phyloP scores from a whole-genome alignment of 2,113 vertebrate species.

The Myodes glareolus region DNA sequence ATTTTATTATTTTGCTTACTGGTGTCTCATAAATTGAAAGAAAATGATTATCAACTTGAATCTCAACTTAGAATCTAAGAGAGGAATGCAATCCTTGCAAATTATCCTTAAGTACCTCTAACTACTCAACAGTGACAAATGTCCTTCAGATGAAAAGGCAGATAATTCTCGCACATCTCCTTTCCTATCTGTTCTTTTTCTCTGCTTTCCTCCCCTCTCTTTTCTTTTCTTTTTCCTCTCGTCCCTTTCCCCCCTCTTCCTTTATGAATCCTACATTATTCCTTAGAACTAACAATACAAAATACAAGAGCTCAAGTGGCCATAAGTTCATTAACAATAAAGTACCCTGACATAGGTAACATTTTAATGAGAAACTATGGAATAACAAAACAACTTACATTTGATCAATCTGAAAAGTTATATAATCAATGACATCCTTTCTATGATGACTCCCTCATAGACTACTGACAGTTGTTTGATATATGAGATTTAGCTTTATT shows the following conservation, averaged over 20 bases:
- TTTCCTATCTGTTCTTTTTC: background rate
- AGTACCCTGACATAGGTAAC: background rate
- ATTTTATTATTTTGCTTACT: background rate
- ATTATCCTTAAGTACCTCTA: background rate
- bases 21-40: background rate
- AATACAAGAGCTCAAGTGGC: background rate
- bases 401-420: background rate
- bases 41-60: background rate
- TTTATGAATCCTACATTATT: background rate
- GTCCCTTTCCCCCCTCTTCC: background rate
- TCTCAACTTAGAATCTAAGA: background rate
- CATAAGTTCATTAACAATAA: background rate
- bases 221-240: background rate
- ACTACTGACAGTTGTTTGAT: background rate
- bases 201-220: background rate
- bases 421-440: background rate
- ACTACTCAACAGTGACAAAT: background rate
- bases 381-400: background rate
- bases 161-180: background rate
- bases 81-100: background rate
- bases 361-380: background rate
- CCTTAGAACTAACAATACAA: background rate
- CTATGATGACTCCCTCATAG: background rate
- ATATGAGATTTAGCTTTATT: background rate
- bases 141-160: background rate